phyloP scores from a whole-genome alignment of 2,888 invertebrate genomes.

The Macrophya alboannulata region DNA sequence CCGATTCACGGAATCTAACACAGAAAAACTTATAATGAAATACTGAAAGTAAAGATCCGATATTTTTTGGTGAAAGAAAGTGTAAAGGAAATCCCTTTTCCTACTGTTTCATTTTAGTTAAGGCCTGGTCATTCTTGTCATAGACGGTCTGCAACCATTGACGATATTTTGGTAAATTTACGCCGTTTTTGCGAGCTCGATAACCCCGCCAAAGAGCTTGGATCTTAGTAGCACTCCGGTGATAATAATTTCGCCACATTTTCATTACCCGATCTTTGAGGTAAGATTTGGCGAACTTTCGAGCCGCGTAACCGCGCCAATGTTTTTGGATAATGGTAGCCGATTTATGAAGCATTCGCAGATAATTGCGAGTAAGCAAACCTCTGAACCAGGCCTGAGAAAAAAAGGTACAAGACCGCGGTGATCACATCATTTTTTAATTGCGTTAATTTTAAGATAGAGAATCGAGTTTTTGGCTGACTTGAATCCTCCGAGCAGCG shows the following conservation, averaged over 20 bases:
- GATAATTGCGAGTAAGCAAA: slow-evolving; percentile 68
- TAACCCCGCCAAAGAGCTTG: slow-evolving; percentile 73
- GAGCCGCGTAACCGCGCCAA: slow-evolving; percentile 69
- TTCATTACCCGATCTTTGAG: slow-evolving; percentile 63
- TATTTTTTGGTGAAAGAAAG: slow-evolving; percentile 30
- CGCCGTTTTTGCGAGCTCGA: slow-evolving; percentile 63
- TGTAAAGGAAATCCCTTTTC: neutral
- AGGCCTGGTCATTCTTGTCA: slow-evolving; percentile 64
- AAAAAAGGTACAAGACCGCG: neutral
- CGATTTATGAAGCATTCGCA: slow-evolving; percentile 66
- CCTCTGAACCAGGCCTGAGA: slow-evolving; percentile 72
- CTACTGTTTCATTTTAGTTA: slow-evolving; percentile 66
- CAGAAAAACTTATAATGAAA: neutral
- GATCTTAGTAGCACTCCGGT: slow-evolving; percentile 69
- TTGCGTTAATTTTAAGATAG: neutral
- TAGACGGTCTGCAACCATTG: slow-evolving; percentile 66
- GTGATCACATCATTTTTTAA: neutral
- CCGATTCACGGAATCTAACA: slow-evolving; percentile 64
- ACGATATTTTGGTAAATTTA: slow-evolving; percentile 63
- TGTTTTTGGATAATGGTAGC: slow-evolving; percentile 68
- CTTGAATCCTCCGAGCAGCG: slow-evolving; percentile 68
- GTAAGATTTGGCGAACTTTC: slow-evolving; percentile 60
- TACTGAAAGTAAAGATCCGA: neutral
- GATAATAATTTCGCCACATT: slow-evolving; percentile 66
- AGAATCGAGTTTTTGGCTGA: slow-evolving; percentile 46